Evolutionary conservation across 2,797 vertebrate species (phyloP), one percentile per base, ranked within the genome.

Genomic region (Pangasius larnaudii): DNA sequence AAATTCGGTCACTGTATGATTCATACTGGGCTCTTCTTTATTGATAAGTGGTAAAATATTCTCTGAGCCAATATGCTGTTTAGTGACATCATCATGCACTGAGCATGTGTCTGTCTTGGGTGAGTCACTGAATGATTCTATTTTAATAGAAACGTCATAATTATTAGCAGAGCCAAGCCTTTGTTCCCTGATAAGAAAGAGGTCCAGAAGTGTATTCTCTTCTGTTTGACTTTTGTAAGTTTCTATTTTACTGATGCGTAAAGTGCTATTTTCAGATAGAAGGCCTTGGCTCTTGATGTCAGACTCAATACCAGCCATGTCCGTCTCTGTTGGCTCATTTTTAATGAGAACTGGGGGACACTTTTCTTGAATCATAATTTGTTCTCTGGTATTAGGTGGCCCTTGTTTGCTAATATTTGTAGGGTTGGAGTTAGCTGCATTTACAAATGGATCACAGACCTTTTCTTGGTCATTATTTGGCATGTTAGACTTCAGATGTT

Each of bases 311-410:
- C 10, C 33, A n/a, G 16, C 67, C 42, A 69, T 19, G 36, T 83
- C 58, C 1, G 3, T 82, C 9, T 83, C 22, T 46, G 56, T 4
- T 56, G 61, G 56, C 33, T 89, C 89, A 75, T 58, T 59, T 77
- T 89, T 86, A 83, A 82, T 36, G 14, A 65, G 22, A 81, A 18
- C 8, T 16, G 39, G 30, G 9, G 19, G 71, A 78, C 13, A 33
- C 9, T 58, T 30, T 79, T 42, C 49, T 77, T 46, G 22, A 42
- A 85, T 5, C 9, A 39, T 8, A 53, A 27, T n/a, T 51, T 81
- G 14, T 39, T 59, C 22, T 49, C 30, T 30, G 14, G 36, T 24
- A 11, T 58, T 42, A 36, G 27, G 1, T 77, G 27, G 2, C 58
- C 30, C 36, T 51, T 72, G 24, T 58, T 80, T 67, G 46, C 1